A percentile compares a stretch with the other conserved stretches of the same genome.
phyloP scores from a whole-genome alignment of 30 jellyfish, hydroid and myxozoan genomes.

The Haliclystus octoradiatus region DNA sequence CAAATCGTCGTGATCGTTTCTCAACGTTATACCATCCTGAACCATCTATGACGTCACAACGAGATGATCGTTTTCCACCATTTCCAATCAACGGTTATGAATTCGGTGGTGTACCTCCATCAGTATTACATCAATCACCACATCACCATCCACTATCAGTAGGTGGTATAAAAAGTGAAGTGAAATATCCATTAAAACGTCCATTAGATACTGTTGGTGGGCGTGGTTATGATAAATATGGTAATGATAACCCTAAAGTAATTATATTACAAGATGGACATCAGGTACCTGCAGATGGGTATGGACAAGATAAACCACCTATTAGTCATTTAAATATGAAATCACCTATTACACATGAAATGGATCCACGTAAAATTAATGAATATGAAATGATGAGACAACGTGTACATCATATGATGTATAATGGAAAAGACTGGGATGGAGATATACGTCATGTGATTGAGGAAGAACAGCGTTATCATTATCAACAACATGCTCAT shows the following conservation, averaged over 20 bases:
- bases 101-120: conserved; percentile 10
- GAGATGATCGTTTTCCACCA: conserved; percentile 39
- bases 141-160: conserved; percentile 20
- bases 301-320: conserved; percentile 24
- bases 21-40: conserved; percentile 91
- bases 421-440: conserved; percentile 88
- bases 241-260: conserved; percentile 83
- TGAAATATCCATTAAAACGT: conserved; percentile 42
- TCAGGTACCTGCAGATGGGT: conserved; percentile 54
- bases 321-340: background rate
- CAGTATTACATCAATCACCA: conserved; percentile 3
- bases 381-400: conserved; percentile 31
- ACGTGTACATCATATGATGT: conserved; percentile 50
- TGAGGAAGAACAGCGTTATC: conserved; percentile 57
- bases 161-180: conserved; percentile 18
- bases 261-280: conserved; percentile 85
- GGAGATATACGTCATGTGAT: conserved; percentile 87
- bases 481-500: background rate
- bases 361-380: background rate
- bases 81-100: conserved; percentile 40
- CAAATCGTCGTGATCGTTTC: conserved; percentile 92
- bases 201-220: conserved; percentile 29
- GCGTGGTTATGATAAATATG: conserved; percentile 34
- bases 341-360: background rate
- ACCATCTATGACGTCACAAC: conserved; percentile 70